Base-by-base conservation (phyloP, 92 coral and sea anemone genomes). In the Zoanthus sociatus region DNA sequence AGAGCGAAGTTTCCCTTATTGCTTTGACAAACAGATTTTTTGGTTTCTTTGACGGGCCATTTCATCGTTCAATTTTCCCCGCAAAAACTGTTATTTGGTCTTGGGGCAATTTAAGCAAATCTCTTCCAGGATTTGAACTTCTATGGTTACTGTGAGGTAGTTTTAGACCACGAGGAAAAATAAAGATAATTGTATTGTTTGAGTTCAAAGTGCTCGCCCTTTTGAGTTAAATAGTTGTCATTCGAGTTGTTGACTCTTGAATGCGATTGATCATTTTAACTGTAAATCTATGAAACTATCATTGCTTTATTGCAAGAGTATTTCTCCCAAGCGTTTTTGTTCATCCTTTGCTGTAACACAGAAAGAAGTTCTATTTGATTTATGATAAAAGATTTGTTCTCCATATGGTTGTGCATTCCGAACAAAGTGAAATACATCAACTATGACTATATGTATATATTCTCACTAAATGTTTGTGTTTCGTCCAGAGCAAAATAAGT, bases 1-100 rank as follows among this genome's bases (percentile, higher is more conserved):
- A 42, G 20, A 71, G 50, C 3, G 58, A 81, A 66, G 75, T 81
- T 66, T 63, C 58, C 76, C 53, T 47, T 74, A 33, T 44, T 81
- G 85, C 47, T 81, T 66, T 67, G 47, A 50, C 76, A 71, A 81
- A 81, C 85, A 81, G 85, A 67, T 81, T 78, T 81, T 69, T 75
- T 11, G 47, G 18, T 66, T 78, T 81, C 85, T 81, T 26, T 81
- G 85, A 81, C 76, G 73, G 85, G 85, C 85, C 74, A 66, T 81
- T 79, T 79, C 74, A 64, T 81, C 85, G 61, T 81, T 81, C 12
- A 30, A 64, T 21, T 54, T 67, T 48, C 56, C 61, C 73, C 60
- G 31, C 26, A 69, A 81, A 81, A 66, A 42, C 85, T 81, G 85
- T 81, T 66, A 46, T 61, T 54, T 81, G 66, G 7, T 64, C 66